Evolutionary conservation across 1,140 invertebrate species (phyloP), one percentile per base, ranked within the genome.

Genomic region (Tetranychus cinnabarinus): DNA sequence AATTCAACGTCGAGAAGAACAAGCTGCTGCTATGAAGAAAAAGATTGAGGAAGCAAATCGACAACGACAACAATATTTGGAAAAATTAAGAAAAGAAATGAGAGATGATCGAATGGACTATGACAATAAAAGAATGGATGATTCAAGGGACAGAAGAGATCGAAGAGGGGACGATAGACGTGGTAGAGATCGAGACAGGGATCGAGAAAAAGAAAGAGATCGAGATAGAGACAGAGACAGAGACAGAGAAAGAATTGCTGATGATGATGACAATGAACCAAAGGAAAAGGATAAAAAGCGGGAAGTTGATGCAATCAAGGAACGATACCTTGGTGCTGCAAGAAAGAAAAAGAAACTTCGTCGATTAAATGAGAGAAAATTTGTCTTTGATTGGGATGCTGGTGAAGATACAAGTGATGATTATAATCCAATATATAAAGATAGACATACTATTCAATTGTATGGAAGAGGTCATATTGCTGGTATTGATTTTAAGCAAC

Each of bases 321-420:
- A 96, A 71, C 77, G 92, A 8, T 98, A 96, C 73, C 77, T 98
- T 15, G 88, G 90, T 8, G 79, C 92, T 23, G 75, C 90, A 0
- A 97, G 97, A 69, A 95, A 91, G 70, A 96, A 96, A 69, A 79
- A 90, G 6, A 76, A 88, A 50, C 85, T 95, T 0, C 75, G 96
- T 42, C 77, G 92, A 64, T 73, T 97, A 3, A 98, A 98, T 76
- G 96, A 99, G 70, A 76, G 93, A 4, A 99, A 99, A 75, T 99
- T 99, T 79, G 93, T 99, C 0, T 99, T 99, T 76, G 96, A 99
- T 75, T 99, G 96, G 96, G 96, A 99, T 77, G 90, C 90, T 3
- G 83, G 84, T 0, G 96, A 99, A 73, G 96, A 99, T 68, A 99
- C 96, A 0, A 92, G 89, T 23, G 83, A 85, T 64, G 96, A 99